Conservation (phyloP, 2,888 invertebrate species). For the Slavum lentiscoides region DNA sequence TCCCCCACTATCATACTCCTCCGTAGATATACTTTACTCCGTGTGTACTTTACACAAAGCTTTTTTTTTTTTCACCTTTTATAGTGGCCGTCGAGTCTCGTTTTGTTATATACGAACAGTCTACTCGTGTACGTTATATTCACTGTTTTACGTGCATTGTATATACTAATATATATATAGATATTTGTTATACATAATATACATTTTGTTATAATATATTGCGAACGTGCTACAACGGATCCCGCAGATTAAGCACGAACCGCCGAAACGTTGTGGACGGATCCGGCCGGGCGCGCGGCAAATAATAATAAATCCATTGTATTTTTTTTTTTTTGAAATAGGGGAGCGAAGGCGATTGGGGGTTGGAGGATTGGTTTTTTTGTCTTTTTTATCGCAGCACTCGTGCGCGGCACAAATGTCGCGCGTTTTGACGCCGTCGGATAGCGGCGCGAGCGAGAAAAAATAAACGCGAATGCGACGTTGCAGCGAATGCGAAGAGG, state of each 20-base stretch:
- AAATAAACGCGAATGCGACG: not conserved
- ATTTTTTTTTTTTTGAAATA: conserved; percentile 8
- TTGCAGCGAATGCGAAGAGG: too few species aligned
- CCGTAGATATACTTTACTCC: not conserved
- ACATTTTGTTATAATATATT: not conserved
- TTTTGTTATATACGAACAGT: conserved; percentile 4
- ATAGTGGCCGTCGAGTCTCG: conserved; percentile 51
- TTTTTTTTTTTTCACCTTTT: conserved; percentile 19
- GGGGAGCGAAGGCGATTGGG: too few species aligned
- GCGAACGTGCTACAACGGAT: conserved; percentile 46
- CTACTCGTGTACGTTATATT: too few species aligned
- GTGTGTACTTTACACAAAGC: conserved; percentile 52
- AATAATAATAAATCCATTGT: conserved; percentile 46
- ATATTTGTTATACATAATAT: too few species aligned
- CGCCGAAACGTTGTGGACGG: conserved; percentile 23
- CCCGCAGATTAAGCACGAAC: conserved; percentile 51
- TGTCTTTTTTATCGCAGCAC: conserved; percentile 25
- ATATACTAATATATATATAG: too few species aligned
- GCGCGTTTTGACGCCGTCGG: not conserved
- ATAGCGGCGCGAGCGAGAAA: not conserved
- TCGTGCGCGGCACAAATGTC: conserved; percentile 15
- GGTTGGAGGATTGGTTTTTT: not conserved
- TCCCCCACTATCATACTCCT: not conserved
- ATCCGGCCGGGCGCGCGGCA: not conserved
- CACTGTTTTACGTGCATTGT: too few species aligned